A percentile compares a stretch with the other conserved stretches of the same genome.
Evolutionary conservation across 2,888 invertebrate species (phyloP).

Genomic region (Melanophora roralis): DNA sequence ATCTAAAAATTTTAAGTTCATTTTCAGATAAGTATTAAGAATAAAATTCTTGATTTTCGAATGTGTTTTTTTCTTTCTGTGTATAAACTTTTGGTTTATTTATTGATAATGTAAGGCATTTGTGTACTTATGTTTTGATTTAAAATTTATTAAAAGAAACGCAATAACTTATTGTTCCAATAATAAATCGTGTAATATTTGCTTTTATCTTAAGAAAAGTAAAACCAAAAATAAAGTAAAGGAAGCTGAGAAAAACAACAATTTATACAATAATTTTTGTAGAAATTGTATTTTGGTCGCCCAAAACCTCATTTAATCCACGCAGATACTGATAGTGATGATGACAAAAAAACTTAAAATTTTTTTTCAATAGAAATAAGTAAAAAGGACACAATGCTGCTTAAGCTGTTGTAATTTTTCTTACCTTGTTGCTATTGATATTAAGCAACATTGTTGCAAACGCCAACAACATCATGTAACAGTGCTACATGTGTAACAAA

Average conservation of each 20-base stretch:
- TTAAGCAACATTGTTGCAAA: slow-evolving; percentile 55
- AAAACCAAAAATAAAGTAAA: neutral
- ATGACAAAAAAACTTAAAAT: slow-evolving; percentile 17
- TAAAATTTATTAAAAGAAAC: neutral
- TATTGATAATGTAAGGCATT: too few species aligned
- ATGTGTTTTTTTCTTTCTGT: too few species aligned
- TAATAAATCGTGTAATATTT: slow-evolving; percentile 11
- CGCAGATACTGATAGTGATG: slow-evolving; percentile 39
- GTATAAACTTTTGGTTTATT: too few species aligned
- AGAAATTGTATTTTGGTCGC: slow-evolving; percentile 23
- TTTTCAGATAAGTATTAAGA: too few species aligned
- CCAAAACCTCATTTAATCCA: slow-evolving; percentile 49
- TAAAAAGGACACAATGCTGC: slow-evolving; percentile 5
- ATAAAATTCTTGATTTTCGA: too few species aligned
- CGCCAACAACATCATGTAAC: slow-evolving; percentile 36
- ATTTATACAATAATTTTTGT: slow-evolving; percentile 27
- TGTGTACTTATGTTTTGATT: too few species aligned
- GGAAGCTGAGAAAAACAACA: neutral
- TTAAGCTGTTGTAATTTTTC: slow-evolving; percentile 21
- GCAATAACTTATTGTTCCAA: neutral
- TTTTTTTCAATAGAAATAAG: slow-evolving; percentile 15
- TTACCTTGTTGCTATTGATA: slow-evolving; percentile 21
- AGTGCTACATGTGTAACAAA: slow-evolving; percentile 48
- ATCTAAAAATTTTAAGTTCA: too few species aligned
- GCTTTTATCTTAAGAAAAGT: slow-evolving; percentile 23